Evolutionary conservation across 1,140 invertebrate species (phyloP).

Genomic region (Octopus bimaculoides): DNA sequence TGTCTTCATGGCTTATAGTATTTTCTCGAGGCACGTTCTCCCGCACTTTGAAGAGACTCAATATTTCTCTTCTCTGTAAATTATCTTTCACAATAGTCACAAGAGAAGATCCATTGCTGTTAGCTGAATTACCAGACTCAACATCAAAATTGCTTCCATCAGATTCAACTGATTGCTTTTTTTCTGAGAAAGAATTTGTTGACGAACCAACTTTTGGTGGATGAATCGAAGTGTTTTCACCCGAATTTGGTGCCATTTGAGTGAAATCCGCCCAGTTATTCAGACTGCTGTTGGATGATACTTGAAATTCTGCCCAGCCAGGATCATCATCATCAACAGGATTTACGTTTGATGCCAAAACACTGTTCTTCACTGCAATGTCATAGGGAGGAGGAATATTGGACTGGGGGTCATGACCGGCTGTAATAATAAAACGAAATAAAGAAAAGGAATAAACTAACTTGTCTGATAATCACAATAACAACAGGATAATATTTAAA

Average conservation of each 20-base stretch:
- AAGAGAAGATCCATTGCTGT: not conserved
- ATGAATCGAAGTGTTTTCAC: not conserved
- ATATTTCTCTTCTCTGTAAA: constrained; percentile 39
- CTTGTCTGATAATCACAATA: too few relatives aligned
- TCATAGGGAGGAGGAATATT: not conserved
- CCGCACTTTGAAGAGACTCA: constrained; percentile 44
- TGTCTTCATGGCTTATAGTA: too few relatives aligned
- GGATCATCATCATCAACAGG: constrained; percentile 47
- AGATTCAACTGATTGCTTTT: not conserved
- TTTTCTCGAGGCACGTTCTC: constrained; percentile 28
- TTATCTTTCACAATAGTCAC: constrained; percentile 43
- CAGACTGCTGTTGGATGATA: constrained; percentile 5
- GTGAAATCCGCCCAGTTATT: constrained; percentile 22
- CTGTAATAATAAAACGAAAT: not conserved
- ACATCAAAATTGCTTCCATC: not conserved
- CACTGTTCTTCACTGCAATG: constrained; percentile 7
- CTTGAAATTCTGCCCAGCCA: constrained; percentile 41
- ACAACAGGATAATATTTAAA: too few relatives aligned
- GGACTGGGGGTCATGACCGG: not conserved
- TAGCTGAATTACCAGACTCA: constrained; percentile 15
- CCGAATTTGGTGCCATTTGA: not conserved
- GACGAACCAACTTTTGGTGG: too few relatives aligned
- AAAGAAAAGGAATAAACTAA: not conserved
- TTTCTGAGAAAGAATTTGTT: not conserved
- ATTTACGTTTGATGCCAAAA: not conserved